These are phyloP conservation scores for Diuraphis noxia DNA, from an alignment of 1,140 invertebrate genomes.

Conservation along the genomic window DNA sequence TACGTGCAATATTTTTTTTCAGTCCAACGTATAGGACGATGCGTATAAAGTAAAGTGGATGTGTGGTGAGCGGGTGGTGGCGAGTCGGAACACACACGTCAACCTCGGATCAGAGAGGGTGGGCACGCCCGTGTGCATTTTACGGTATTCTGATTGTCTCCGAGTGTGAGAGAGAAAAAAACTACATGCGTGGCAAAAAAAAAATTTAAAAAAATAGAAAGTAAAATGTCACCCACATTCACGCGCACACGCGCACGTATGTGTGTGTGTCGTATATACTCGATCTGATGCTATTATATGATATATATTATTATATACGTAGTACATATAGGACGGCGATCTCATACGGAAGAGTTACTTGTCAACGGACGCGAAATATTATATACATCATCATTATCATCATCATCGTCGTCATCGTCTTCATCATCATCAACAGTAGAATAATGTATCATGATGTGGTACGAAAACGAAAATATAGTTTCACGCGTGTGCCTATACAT, in stretches of 20 bases:
- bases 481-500: neutral
- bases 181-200: neutral
- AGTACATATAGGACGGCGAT: neutral
- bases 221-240: neutral
- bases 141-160: constrained; percentile 5
- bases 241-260: no score
- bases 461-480: neutral
- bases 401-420: neutral
- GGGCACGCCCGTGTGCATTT: neutral
- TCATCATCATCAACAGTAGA: no score
- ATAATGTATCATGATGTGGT: neutral
- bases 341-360: neutral
- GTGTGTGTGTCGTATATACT: neutral
- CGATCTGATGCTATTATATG: neutral
- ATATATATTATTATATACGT: neutral
- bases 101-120: neutral
- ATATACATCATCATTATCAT: neutral
- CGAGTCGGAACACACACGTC: neutral
- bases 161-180: neutral
- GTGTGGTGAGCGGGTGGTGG: no score
- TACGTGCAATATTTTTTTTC: neutral
- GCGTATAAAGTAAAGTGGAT: neutral
- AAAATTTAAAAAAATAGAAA: neutral
- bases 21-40: neutral
- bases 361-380: neutral